phyloP scores from a whole-genome alignment of 2,888 invertebrate species.

The Lysandra bellargus region DNA sequence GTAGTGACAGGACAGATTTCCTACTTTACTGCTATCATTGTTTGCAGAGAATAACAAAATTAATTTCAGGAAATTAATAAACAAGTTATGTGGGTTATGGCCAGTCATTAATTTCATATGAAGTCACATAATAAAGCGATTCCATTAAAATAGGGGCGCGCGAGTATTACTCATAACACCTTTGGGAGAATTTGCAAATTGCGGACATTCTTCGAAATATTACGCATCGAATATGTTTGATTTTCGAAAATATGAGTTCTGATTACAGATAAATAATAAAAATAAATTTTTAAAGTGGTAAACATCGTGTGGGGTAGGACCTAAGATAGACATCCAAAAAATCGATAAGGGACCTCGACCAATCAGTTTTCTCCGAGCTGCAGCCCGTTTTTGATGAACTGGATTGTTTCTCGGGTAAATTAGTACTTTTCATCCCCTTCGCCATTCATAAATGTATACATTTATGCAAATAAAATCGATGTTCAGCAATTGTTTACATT shows the following conservation, averaged over 20 bases:
- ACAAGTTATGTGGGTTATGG: background rate
- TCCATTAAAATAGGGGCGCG: constrained; percentile 1
- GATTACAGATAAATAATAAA: background rate
- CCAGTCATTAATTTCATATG: background rate
- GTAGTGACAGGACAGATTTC: background rate
- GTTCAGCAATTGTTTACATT: constrained; percentile 72
- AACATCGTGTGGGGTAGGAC: constrained; percentile 43
- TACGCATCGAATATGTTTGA: constrained; percentile 10
- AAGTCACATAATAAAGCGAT: background rate
- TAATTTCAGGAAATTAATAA: background rate
- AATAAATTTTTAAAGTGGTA: background rate
- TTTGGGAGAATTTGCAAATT: background rate
- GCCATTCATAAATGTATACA: constrained; percentile 71
- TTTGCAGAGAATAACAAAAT: background rate
- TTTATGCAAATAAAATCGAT: constrained; percentile 69
- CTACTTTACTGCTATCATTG: background rate
- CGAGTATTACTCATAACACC: constrained; percentile 25
- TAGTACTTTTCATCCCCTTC: constrained; percentile 51
- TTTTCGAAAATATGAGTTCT: background rate
- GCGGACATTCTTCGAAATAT: background rate
- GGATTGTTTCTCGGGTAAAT: constrained; percentile 45
- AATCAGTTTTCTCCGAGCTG: constrained; percentile 35
- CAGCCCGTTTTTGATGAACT: constrained; percentile 36
- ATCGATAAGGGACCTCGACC: constrained; percentile 48
- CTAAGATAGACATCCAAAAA: constrained; percentile 44